These are phyloP conservation scores for Labeo catla DNA, from an alignment of 2,113 vertebrate species.

Conservation along the genomic window DNA sequence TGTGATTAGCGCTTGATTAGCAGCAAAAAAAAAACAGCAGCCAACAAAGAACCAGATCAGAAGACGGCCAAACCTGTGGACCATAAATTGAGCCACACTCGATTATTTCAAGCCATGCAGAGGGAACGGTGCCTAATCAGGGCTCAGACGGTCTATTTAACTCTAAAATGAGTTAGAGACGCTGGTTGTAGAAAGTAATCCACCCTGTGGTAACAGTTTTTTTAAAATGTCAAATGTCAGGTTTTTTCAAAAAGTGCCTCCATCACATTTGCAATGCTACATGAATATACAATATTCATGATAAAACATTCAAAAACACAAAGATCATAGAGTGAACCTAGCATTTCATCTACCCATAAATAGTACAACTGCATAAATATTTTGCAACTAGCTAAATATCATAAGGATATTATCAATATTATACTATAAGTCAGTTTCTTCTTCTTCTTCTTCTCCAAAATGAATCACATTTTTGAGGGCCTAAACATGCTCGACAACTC, in stretches of 20 bases:
- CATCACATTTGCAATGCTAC: background rate
- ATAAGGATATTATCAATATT: too few relatives aligned
- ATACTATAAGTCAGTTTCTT: too few relatives aligned
- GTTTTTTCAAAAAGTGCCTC: background rate
- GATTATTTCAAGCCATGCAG: constrained; percentile 49
- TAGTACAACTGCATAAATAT: background rate
- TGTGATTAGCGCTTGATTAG: constrained; percentile 58
- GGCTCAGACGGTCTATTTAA: constrained; percentile 7
- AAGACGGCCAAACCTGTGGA: constrained; percentile 47
- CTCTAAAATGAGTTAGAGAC: constrained; percentile 44
- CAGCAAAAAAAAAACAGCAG: constrained; percentile 16
- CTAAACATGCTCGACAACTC: too few relatives aligned
- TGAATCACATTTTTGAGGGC: too few relatives aligned
- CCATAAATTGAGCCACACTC: constrained; percentile 56
- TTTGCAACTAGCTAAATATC: background rate
- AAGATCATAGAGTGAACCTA: background rate
- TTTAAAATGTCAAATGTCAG: background rate
- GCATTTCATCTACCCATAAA: background rate
- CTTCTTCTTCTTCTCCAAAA: too few relatives aligned
- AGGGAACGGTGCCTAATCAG: constrained; percentile 48
- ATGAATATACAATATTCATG: background rate
- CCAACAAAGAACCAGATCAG: constrained; percentile 38
- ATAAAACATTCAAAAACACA: background rate
- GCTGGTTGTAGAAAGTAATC: constrained; percentile 24
- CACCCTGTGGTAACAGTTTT: constrained; percentile 3